Evolutionary conservation across 2,797 vertebrate species (phyloP), one percentile per base, ranked within the genome.

Genomic region (Allobates femoralis): DNA sequence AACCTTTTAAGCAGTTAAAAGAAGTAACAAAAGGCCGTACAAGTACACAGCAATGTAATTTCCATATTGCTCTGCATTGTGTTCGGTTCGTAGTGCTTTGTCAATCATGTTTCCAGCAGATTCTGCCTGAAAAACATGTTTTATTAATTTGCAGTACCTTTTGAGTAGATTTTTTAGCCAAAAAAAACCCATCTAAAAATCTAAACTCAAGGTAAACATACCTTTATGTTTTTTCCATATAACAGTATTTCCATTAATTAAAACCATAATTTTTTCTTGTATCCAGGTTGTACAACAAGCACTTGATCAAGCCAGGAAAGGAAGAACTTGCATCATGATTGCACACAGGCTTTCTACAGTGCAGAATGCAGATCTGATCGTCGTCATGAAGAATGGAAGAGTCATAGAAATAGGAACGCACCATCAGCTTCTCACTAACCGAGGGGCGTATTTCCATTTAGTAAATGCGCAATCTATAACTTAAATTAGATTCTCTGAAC

Each of bases 371-470:
- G 83, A 84, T 90, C 46, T 74, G 75, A 86, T 89, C 69, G 0
- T 71, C 53, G 16, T 84, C 80, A 84, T 79, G 90, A 88, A 64
- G 67, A 89, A n/a, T 18, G 88, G 89, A 84, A 89, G 89, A 83
- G 89, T 88, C 50, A 84, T 85, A 91, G 93, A 93, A 60, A 67
- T 73, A 51, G 91, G 78, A 88, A 92, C 87, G 76, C 92, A 94
- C 74, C 89, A 92, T 56, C 89, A 92, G 81, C 90, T 89, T 23
- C 89, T 91, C 78, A 90, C 90, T 90, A 93, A 93, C 64, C 86
- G 79, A 75, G 91, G 91, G 74, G 62, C 90, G 46, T 94, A 92
- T 91, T 95, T 92, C 92, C 92, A 93, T 89, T 91, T 94, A 92
- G 92, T 91, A 89, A 94, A 91, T 85, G 91, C 92, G 90, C 90